Percentiles rank a stretch among this genome's conserved stretches.
Evolutionary conservation across 2,113 vertebrate genomes (phyloP).

Genomic region (Pitta sordida): DNA sequence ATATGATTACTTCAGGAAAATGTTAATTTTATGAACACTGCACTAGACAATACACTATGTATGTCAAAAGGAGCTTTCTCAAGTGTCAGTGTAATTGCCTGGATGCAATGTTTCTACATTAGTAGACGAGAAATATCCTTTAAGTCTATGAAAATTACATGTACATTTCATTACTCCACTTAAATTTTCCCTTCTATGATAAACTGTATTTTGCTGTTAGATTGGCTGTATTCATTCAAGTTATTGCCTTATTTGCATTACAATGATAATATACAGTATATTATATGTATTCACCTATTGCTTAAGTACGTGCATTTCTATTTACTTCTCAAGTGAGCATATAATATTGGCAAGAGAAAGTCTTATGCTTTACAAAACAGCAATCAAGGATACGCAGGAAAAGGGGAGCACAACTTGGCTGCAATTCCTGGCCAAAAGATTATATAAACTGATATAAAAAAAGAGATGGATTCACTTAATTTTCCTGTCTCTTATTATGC

Average conservation of each 20-base stretch:
- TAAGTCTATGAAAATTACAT: constrained; percentile 49
- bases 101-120: constrained; percentile 29
- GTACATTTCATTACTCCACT: constrained; percentile 23
- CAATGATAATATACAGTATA: not conserved
- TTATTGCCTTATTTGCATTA: constrained; percentile 35
- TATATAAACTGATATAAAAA: not conserved
- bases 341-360: not conserved
- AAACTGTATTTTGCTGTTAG: constrained; percentile 23
- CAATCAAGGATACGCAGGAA: not conserved
- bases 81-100: constrained; percentile 51
- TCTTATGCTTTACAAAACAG: not conserved
- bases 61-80: constrained; percentile 25
- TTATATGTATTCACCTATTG: not conserved
- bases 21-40: constrained; percentile 68
- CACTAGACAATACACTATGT: constrained; percentile 53
- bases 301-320: not conserved
- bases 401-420: not conserved
- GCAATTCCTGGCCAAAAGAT: not conserved
- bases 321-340: not conserved
- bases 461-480: not conserved
- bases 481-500: not conserved
- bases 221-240: constrained; percentile 24
- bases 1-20: constrained; percentile 74
- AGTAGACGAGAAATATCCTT: constrained; percentile 17
- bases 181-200: constrained; percentile 9